Conservation (phyloP, 2,113 vertebrate species). For the Setophaga petechia region DNA sequence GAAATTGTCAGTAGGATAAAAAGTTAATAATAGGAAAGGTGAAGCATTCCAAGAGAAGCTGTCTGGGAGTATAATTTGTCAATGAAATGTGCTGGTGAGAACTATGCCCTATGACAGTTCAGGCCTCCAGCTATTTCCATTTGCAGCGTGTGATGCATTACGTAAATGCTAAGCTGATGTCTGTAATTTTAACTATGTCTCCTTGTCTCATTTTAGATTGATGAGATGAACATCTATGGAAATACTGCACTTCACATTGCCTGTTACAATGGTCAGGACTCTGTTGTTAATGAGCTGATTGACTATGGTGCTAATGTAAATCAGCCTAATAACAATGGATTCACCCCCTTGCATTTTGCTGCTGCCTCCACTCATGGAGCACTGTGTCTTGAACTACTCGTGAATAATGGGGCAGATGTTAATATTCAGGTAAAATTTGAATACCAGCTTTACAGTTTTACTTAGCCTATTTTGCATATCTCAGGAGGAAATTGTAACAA, state of each 20-base stretch:
- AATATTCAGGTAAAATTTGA: slow-evolving; percentile 87
- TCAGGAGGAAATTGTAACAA: neutral
- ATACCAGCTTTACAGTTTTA: neutral
- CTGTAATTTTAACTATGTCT: neutral
- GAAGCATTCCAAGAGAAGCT: neutral
- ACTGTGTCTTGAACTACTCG: slow-evolving; percentile 91
- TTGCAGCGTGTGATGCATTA: neutral
- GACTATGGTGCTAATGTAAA: slow-evolving; percentile 95
- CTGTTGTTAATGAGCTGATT: slow-evolving; percentile 92
- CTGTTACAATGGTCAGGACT: slow-evolving; percentile 94
- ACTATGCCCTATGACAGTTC: neutral
- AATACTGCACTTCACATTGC: slow-evolving; percentile 95
- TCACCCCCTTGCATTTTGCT: slow-evolving; percentile 95
- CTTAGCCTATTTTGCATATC: neutral
- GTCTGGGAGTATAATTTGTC: slow-evolving; percentile 20
- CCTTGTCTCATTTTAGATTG: slow-evolving; percentile 79
- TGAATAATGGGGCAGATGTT: slow-evolving; percentile 94
- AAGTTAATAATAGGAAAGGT: neutral
- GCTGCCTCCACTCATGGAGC: slow-evolving; percentile 94
- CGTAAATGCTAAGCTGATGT: neutral
- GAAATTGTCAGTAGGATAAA: neutral
- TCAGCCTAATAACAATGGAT: slow-evolving; percentile 93
- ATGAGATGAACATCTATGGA: slow-evolving; percentile 92
- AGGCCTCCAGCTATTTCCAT: slow-evolving; percentile 35
- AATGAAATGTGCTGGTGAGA: slow-evolving; percentile 15